Base-by-base conservation (phyloP, 2,113 vertebrate species). In the Athene cunicularia region DNA sequence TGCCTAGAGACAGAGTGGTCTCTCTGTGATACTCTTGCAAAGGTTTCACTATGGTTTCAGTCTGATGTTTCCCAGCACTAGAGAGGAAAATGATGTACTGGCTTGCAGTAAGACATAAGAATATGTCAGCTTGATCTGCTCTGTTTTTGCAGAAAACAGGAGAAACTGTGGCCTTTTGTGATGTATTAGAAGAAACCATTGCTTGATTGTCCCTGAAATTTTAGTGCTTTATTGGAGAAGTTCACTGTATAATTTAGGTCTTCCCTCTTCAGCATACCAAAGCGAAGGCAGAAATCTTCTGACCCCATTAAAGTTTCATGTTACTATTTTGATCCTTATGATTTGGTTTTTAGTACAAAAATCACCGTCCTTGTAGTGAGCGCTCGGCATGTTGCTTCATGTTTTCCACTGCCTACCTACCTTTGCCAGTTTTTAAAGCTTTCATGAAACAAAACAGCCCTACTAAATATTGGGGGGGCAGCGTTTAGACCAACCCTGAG, bases 361-460 rank as follows among this genome's bases (percentile, higher is more conserved):
- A 95, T 95, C 77, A 39, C 27, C 1, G 7, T 86, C 90, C 81
- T 97, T 23, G 58, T 56, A 60, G 59, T 30, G 80, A 96, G 71
- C 7, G 12, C 86, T 95, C 9, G 43, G 85, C 88, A 0, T 95
- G 95, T 97, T 95, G 74, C 67, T 98, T 98, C 97, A 79, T 88
- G 97, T 95, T 97, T 97, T 95, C 80, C 43, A 58, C 93, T 96
- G 68, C 91, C 82, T 94, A 5, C 32, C 27, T 53, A 41, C 83
- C 53, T 91, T 80, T 77, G 90, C 95, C 85, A 95, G 95, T 64
- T 95, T 74, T 93, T 88, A 93, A 97, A 97, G 62, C 35, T 82
- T 43, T 73, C 9, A 17, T 96, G 96, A 95, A 97, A 88, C 86
- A 95, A 93, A 98, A 50, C 60, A 95, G 59, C 62, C 41, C 87